Conservation (phyloP, 1,140 invertebrate genomes). For the Ericerus pela region DNA sequence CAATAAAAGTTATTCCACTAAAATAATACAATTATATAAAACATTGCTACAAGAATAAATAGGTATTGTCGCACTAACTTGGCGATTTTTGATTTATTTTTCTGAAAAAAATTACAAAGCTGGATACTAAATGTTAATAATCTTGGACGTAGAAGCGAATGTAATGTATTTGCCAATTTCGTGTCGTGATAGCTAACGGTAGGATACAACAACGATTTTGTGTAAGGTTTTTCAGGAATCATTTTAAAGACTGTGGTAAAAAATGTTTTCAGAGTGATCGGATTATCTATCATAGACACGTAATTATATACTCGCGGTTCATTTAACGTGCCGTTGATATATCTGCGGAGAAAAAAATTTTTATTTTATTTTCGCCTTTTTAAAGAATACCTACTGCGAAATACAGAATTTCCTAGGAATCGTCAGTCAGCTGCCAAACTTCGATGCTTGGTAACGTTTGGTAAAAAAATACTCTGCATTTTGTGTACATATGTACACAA, state of each 20-base stretch:
- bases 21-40: too few species aligned
- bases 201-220: not conserved
- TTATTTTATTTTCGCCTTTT: too few species aligned
- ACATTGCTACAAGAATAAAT: too few species aligned
- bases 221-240: not conserved
- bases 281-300: conserved; percentile 1
- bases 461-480: too few species aligned
- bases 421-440: too few species aligned
- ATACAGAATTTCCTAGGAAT: too few species aligned
- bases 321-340: not conserved
- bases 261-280: not conserved
- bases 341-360: not conserved
- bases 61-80: too few species aligned
- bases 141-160: not conserved
- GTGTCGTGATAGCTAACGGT: not conserved
- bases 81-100: too few species aligned
- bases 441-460: too few species aligned
- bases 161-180: not conserved
- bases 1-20: too few species aligned
- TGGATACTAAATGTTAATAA: not conserved
- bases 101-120: not conserved
- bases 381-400: too few species aligned
- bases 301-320: conserved; percentile 1
- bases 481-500: too few species aligned
- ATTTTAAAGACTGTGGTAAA: not conserved